phyloP scores from a whole-genome alignment of 2,888 invertebrate genomes.

The Oligia latruncula region DNA sequence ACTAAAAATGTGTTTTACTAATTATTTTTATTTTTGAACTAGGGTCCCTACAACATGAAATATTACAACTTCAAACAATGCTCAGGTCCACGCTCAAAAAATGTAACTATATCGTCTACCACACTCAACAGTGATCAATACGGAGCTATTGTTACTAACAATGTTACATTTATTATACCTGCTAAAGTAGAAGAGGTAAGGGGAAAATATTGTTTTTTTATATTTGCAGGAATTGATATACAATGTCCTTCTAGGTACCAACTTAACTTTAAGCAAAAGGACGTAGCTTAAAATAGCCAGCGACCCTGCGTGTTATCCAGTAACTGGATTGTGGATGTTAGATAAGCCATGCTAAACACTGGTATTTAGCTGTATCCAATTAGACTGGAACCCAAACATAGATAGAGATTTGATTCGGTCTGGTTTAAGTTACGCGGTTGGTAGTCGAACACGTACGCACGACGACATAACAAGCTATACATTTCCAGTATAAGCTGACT shows the following conservation, averaged over 20 bases:
- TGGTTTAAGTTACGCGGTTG: not conserved
- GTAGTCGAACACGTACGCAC: not conserved
- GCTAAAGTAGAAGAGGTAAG: slow-evolving; percentile 70
- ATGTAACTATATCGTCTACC: slow-evolving; percentile 58
- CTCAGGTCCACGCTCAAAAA: slow-evolving; percentile 70
- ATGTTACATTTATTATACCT: slow-evolving; percentile 65
- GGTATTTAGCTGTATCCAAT: not conserved
- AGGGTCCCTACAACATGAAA: slow-evolving; percentile 72
- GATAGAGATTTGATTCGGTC: not conserved
- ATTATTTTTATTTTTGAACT: not conserved
- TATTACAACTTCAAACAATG: slow-evolving; percentile 69
- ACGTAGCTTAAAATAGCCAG: too few species aligned
- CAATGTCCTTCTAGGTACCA: too few species aligned
- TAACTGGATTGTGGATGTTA: not conserved
- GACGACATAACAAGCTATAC: not conserved
- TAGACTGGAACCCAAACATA: not conserved
- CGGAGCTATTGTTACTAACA: slow-evolving; percentile 60
- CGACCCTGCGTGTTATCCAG: not conserved
- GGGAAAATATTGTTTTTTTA: not conserved
- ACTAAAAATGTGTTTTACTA: not conserved
- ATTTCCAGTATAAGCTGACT: not conserved
- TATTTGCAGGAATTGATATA: not conserved
- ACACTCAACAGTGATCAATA: slow-evolving; percentile 51
- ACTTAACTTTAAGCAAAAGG: not conserved
- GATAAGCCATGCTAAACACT: not conserved